Conservation (phyloP, 2,113 vertebrate species). For the Hippolais icterina region DNA sequence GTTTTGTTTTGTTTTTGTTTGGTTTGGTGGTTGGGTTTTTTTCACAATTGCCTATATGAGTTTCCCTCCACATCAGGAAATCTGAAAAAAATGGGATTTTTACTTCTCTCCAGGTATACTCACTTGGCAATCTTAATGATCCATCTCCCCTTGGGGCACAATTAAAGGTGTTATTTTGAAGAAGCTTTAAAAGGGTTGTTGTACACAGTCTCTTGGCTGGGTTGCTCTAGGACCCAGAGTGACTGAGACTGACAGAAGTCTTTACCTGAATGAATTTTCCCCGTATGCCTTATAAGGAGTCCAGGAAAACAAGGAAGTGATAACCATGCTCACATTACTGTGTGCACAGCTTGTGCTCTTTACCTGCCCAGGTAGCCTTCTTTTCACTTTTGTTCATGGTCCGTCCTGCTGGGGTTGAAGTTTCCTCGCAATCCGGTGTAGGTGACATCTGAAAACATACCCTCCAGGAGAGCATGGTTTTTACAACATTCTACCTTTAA, state of each 20-base stretch:
- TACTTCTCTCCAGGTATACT: conserved; percentile 62
- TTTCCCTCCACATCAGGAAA: conserved; percentile 26
- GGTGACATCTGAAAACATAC: conserved; percentile 43
- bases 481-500: conserved; percentile 27
- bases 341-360: conserved; percentile 67
- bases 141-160: neutral
- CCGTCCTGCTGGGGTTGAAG: neutral
- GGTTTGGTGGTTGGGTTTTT: neutral
- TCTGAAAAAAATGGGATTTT: conserved; percentile 61
- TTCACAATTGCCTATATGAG: conserved; percentile 31
- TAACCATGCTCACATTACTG: conserved; percentile 70
- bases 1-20: neutral
- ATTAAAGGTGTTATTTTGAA: neutral
- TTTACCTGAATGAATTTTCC: conserved; percentile 74
- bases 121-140: neutral
- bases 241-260: conserved; percentile 53
- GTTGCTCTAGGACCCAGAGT: conserved; percentile 64
- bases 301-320: conserved; percentile 90
- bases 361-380: conserved; percentile 79
- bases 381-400: conserved; percentile 69
- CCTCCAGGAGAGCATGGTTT: conserved; percentile 39
- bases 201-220: neutral
- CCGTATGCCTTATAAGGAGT: conserved; percentile 84
- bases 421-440: conserved; percentile 52
- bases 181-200: neutral